phyloP scores from a whole-genome alignment of 2,113 vertebrate genomes.

The Rhadina sibilatrix region DNA sequence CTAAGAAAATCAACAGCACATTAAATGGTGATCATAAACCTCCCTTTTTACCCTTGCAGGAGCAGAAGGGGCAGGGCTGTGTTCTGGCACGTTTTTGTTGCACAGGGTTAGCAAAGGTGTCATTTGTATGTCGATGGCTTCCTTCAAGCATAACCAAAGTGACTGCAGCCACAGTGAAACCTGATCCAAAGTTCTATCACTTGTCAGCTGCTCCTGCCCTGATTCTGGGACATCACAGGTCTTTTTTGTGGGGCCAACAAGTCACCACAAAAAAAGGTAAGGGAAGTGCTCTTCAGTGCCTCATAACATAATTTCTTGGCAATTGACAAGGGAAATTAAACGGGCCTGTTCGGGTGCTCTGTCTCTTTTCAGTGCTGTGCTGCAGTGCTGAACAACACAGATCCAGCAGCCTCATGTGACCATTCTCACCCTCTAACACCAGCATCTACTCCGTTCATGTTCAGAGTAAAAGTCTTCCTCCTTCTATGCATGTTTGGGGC shows the following conservation, averaged over 20 bases:
- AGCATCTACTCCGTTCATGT: background rate
- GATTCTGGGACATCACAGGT: background rate
- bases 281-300: background rate
- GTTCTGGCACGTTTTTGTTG: background rate
- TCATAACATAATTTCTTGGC: background rate
- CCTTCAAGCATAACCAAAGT: background rate
- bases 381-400: background rate
- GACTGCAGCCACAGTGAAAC: background rate
- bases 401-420: background rate
- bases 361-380: background rate
- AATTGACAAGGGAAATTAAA: background rate
- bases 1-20: slow-evolving; percentile 64
- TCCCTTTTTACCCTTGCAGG: background rate
- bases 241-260: background rate
- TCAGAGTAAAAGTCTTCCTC: background rate
- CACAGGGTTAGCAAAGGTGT: background rate
- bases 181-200: background rate
- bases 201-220: background rate
- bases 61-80: background rate
- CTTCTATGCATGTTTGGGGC: background rate
- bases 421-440: background rate
- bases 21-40: background rate
- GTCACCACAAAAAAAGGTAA: background rate
- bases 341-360: background rate
- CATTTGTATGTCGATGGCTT: background rate